Percentiles rank a stretch among this genome's conserved stretches.
Evolutionary conservation across 2,113 vertebrate genomes (phyloP).

Genomic region (Dasyurus viverrinus): DNA sequence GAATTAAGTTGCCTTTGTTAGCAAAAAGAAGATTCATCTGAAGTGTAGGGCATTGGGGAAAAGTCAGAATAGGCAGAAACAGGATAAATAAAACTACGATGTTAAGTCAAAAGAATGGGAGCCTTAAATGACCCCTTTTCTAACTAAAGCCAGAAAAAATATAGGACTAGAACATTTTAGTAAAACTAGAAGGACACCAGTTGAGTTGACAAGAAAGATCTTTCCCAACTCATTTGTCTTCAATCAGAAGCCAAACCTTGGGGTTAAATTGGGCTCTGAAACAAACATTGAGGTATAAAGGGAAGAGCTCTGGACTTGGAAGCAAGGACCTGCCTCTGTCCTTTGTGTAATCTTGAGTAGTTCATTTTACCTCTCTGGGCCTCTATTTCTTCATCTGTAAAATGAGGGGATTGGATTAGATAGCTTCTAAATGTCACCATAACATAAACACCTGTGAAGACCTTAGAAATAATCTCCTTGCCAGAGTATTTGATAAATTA

Average conservation of each 20-base stretch:
- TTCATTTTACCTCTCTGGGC: background rate
- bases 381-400: background rate
- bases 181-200: background rate
- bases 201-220: background rate
- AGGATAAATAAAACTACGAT: background rate
- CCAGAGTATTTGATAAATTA: background rate
- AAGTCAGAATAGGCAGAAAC: background rate
- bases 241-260: background rate
- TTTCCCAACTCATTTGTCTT: background rate
- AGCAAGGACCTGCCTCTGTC: background rate
- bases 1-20: background rate
- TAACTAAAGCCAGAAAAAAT: background rate
- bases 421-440: background rate
- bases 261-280: background rate
- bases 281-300: background rate
- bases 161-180: background rate
- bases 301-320: background rate
- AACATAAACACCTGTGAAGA: background rate
- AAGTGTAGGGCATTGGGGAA: background rate
- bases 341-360: background rate
- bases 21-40: background rate
- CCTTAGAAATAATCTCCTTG: background rate
- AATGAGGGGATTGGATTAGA: background rate
- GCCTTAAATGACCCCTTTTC: background rate
- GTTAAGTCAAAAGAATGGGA: background rate